These are phyloP conservation scores for Pachycephala philippinensis DNA, from an alignment of 2,113 vertebrate genomes.

Conservation along the genomic window DNA sequence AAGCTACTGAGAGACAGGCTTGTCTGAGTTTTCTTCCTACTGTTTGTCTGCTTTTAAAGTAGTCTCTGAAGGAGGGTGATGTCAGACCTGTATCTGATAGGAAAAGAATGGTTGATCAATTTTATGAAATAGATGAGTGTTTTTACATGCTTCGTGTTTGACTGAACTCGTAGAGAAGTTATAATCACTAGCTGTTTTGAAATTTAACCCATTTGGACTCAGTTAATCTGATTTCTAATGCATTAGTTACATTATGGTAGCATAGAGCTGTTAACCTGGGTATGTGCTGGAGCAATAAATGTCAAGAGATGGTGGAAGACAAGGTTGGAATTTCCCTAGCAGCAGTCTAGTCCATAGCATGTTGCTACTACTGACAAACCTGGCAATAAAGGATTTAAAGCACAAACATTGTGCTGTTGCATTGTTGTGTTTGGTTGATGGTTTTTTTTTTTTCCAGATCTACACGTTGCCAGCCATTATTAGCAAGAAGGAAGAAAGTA, in stretches of 20 bases:
- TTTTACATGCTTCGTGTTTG: neutral
- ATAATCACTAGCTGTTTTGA: neutral
- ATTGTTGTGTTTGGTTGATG: neutral
- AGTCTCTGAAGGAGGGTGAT: neutral
- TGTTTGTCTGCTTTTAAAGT: neutral
- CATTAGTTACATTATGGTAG: neutral
- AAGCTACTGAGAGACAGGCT: neutral
- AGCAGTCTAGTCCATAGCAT: neutral
- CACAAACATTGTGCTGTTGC: neutral
- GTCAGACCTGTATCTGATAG: neutral
- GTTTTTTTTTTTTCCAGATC: constrained; percentile 75
- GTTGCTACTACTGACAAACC: neutral
- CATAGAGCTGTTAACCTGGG: neutral
- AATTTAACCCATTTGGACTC: neutral
- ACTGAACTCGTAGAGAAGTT: neutral
- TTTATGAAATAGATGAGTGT: neutral
- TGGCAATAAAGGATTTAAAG: neutral
- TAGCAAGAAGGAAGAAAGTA: constrained; percentile 98
- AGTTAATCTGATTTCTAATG: neutral
- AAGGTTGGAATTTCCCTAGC: neutral
- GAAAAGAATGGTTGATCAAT: rapidly evolving
- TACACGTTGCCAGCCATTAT: constrained; percentile 93
- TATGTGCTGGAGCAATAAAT: neutral
- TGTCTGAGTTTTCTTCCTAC: neutral
- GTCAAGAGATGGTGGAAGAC: neutral